Conservation (phyloP, 2,888 invertebrate species). For the Euzophera pinguis region DNA sequence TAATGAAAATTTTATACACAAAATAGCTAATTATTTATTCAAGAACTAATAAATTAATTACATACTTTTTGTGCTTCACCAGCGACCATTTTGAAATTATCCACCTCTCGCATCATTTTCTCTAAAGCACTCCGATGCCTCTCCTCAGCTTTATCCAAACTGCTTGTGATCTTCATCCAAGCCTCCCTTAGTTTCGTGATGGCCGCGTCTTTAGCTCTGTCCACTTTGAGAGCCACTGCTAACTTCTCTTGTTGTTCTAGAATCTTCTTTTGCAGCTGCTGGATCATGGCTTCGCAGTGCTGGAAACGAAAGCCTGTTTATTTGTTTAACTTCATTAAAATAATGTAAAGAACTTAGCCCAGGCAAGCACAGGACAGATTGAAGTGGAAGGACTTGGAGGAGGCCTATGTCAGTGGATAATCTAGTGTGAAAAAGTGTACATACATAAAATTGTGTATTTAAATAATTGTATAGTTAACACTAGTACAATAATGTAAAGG, state of each 20-base stretch:
- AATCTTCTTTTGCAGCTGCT: slow-evolving; percentile 85
- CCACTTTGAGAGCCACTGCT: slow-evolving; percentile 88
- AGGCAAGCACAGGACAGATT: too few relatives aligned
- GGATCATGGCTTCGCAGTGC: slow-evolving; percentile 89
- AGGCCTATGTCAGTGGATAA: too few relatives aligned
- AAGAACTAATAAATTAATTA: too few relatives aligned
- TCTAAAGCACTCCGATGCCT: slow-evolving; percentile 67
- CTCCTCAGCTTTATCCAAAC: slow-evolving; percentile 67
- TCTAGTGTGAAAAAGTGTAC: too few relatives aligned
- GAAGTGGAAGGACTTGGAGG: too few relatives aligned
- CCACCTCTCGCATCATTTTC: slow-evolving; percentile 76
- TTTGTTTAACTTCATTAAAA: too few relatives aligned
- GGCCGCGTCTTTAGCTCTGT: slow-evolving; percentile 86
- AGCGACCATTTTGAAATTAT: slow-evolving; percentile 59
- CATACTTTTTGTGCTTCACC: slow-evolving; percentile 68
- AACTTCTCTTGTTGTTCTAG: slow-evolving; percentile 89
- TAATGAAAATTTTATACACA: too few relatives aligned
- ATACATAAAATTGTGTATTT: too few relatives aligned
- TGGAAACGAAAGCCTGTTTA: slow-evolving; percentile 39
- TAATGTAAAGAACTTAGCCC: too few relatives aligned
- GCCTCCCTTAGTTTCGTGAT: slow-evolving; percentile 83
- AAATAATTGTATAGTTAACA: too few relatives aligned
- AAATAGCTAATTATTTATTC: too few relatives aligned
- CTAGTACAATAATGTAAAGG: too few relatives aligned
- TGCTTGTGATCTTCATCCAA: slow-evolving; percentile 75